A percentile compares a stretch with the other conserved stretches of the same genome.
phyloP scores from a whole-genome alignment of 2,888 invertebrate species.

The Cephus pulcher region DNA sequence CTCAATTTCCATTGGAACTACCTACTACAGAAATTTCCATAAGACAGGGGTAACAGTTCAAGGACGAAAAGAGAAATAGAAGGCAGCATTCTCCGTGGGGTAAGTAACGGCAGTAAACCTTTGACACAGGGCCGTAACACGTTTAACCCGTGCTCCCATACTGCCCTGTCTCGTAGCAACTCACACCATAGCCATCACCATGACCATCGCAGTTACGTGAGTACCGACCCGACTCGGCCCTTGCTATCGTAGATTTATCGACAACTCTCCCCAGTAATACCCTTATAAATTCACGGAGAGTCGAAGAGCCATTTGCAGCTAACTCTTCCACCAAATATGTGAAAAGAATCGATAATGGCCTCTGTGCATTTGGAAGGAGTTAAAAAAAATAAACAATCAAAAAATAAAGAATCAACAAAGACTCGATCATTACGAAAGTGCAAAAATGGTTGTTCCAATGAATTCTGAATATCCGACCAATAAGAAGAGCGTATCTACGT shows the following conservation, averaged over 20 bases:
- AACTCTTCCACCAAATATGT: conserved; percentile 21
- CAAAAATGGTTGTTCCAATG: not conserved
- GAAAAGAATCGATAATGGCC: conserved; percentile 20
- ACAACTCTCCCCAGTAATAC: conserved; percentile 44
- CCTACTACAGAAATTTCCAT: conserved; percentile 36
- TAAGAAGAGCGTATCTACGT: not conserved
- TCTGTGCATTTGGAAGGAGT: not conserved
- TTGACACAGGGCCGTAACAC: conserved; percentile 49
- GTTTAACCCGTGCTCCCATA: conserved; percentile 42
- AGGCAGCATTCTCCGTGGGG: conserved; percentile 37
- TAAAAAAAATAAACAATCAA: too few relatives aligned
- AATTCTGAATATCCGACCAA: not conserved
- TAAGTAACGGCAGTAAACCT: conserved; percentile 49
- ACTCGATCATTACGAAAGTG: not conserved
- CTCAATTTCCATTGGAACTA: not conserved
- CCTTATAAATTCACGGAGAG: conserved; percentile 53
- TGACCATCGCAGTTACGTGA: conserved; percentile 35
- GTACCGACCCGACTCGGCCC: conserved; percentile 32
- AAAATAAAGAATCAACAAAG: not conserved
- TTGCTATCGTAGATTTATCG: conserved; percentile 49
- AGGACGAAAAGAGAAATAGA: conserved; percentile 35
- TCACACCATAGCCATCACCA: conserved; percentile 26
- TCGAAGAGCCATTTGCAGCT: conserved; percentile 41
- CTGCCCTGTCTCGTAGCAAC: conserved; percentile 26
- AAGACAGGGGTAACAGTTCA: conserved; percentile 44